Evolutionary conservation across 2,113 vertebrate genomes (phyloP).

Genomic region (Neodontobutis hainanensis): DNA sequence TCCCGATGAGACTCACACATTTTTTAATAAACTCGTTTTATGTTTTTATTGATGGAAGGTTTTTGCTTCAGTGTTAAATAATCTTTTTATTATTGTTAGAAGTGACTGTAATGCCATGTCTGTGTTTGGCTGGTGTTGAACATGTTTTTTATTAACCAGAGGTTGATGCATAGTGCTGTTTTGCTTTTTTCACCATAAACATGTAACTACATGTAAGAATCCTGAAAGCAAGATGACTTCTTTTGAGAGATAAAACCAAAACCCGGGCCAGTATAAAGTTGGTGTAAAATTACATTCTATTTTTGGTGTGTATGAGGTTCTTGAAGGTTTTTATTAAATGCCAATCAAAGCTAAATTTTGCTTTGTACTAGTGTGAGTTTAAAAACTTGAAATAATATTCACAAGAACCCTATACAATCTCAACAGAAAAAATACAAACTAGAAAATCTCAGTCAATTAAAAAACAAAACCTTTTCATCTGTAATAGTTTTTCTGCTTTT

Average conservation of each 20-base stretch:
- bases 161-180: constrained; percentile 40
- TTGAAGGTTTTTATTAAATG: background rate
- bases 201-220: constrained; percentile 9
- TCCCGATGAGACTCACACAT: too few relatives aligned
- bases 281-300: background rate
- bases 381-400: too few relatives aligned
- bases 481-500: constrained; percentile 82
- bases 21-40: too few relatives aligned
- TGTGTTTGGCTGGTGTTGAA: too few relatives aligned
- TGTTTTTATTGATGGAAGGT: too few relatives aligned
- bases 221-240: constrained; percentile 4
- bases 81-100: too few relatives aligned
- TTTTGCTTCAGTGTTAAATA: too few relatives aligned
- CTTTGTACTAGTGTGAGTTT: too few relatives aligned
- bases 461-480: constrained; percentile 45
- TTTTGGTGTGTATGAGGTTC: constrained; percentile 5
- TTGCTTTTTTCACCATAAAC: constrained; percentile 45
- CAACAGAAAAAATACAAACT: background rate
- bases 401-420: background rate
- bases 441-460: background rate
- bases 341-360: too few relatives aligned
- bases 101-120: too few relatives aligned
- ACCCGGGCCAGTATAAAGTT: background rate
- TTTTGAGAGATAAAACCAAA: constrained; percentile 12
- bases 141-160: constrained; percentile 3